Percentiles rank a stretch among this genome's conserved stretches.
These are phyloP conservation scores for Gallinago solitaria DNA, from an alignment of 2,797 vertebrate genomes.

Conservation along the genomic window DNA sequence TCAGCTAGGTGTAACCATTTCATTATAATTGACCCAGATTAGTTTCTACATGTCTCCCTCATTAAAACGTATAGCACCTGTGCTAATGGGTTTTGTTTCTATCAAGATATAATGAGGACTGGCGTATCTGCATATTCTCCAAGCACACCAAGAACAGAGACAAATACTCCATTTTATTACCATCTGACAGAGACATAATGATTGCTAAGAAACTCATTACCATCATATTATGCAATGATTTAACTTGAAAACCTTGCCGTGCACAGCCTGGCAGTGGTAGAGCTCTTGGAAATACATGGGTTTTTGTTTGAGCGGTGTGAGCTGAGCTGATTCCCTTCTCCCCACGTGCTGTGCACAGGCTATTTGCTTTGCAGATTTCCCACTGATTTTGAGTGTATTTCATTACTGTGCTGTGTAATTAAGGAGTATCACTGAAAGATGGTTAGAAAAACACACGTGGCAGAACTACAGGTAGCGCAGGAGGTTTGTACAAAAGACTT, in stretches of 20 bases:
- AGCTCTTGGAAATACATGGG: not conserved
- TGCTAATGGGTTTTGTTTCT: constrained; percentile 77
- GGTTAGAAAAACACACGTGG: not conserved
- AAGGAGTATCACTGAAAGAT: not conserved
- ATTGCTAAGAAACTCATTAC: constrained; percentile 77
- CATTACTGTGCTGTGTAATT: not conserved
- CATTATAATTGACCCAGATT: constrained; percentile 73
- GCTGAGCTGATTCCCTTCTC: not conserved
- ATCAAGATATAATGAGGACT: constrained; percentile 75
- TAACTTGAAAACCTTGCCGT: constrained; percentile 64
- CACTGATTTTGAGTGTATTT: not conserved
- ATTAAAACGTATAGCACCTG: constrained; percentile 73
- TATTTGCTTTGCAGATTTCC: constrained; percentile 16
- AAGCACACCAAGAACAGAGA: constrained; percentile 55
- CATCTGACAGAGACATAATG: constrained; percentile 77
- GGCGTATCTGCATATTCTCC: constrained; percentile 73
- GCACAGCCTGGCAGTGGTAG: constrained; percentile 2
- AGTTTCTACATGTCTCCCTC: constrained; percentile 70
- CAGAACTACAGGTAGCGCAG: not conserved
- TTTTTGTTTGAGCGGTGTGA: not conserved
- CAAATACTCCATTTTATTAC: constrained; percentile 75
- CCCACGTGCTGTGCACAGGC: not conserved
- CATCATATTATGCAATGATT: constrained; percentile 75
- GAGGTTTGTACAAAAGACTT: not conserved
- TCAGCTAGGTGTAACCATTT: constrained; percentile 61